These are phyloP conservation scores for Cossypha caffra DNA, from an alignment of 2,797 vertebrate genomes.

Conservation along the genomic window DNA sequence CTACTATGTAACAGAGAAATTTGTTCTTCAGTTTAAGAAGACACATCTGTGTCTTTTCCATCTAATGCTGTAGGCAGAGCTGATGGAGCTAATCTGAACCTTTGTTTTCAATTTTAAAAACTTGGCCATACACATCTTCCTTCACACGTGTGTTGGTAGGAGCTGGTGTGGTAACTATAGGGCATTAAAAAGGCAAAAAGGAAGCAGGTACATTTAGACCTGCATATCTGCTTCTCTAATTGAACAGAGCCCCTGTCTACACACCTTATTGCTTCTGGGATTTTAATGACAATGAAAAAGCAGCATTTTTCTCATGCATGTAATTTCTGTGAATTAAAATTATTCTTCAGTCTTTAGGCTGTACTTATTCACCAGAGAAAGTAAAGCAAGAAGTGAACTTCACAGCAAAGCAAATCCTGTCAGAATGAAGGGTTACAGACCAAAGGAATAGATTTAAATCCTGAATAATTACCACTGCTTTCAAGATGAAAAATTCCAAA, in stretches of 20 bases:
- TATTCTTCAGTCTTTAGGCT: not conserved
- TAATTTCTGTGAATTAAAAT: not conserved
- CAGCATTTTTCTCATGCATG: not conserved
- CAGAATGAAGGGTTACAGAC: not conserved
- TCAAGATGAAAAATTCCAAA: not conserved
- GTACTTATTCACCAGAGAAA: not conserved
- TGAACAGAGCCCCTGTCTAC: not conserved
- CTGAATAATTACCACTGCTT: not conserved
- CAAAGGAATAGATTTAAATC: not conserved
- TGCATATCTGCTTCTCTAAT: not conserved
- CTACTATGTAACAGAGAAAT: not conserved
- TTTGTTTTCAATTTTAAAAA: not conserved
- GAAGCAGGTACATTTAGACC: not conserved
- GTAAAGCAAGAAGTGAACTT: not conserved
- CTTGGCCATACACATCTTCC: not conserved
- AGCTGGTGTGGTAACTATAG: not conserved
- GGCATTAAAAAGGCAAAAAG: not conserved
- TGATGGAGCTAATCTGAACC: not conserved
- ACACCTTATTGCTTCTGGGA: not conserved
- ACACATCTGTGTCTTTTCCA: accelerated
- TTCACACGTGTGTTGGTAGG: not conserved
- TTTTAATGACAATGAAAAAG: not conserved
- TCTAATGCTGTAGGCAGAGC: not conserved
- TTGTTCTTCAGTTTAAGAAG: not conserved
- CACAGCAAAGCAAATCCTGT: not conserved